These are phyloP conservation scores for Coelinius sp. DNA, from an alignment of 2,888 invertebrate species.

Conservation along the genomic window DNA sequence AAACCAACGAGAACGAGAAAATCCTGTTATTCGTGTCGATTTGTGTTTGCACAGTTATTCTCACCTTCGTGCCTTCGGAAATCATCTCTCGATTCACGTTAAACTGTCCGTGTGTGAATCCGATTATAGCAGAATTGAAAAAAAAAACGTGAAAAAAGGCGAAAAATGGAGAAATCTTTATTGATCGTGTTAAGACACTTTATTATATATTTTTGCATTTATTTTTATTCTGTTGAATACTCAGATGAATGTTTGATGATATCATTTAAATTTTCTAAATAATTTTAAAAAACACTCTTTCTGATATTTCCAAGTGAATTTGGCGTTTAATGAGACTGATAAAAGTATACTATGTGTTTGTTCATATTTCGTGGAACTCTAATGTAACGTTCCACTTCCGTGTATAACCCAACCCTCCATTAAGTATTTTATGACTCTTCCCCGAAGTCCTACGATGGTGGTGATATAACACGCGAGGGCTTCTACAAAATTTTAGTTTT, in stretches of 20 bases:
- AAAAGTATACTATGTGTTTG: neutral
- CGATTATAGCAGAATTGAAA: neutral
- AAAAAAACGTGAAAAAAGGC: neutral
- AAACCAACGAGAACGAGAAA: neutral
- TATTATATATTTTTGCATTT: neutral
- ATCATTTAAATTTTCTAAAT: no score
- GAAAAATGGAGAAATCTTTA: slow-evolving; percentile 13
- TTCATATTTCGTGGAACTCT: neutral
- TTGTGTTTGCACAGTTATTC: slow-evolving; percentile 21
- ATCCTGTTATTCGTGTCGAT: slow-evolving; percentile 32
- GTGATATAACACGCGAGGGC: slow-evolving; percentile 35
- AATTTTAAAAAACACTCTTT: neutral
- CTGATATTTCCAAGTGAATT: neutral
- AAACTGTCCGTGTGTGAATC: slow-evolving; percentile 34
- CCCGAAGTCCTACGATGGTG: slow-evolving; percentile 33
- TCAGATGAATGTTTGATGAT: no score
- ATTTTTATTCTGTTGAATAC: no score
- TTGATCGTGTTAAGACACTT: slow-evolving; percentile 8
- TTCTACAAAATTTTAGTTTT: no score
- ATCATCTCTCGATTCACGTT: slow-evolving; percentile 41
- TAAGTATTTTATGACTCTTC: slow-evolving; percentile 5
- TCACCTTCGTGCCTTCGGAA: slow-evolving; percentile 32
- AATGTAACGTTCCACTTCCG: neutral
- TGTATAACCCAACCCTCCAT: neutral
- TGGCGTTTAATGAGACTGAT: neutral